Evolutionary conservation across 2,888 invertebrate genomes (phyloP).

Genomic region (Dermolepida albohirtum): DNA sequence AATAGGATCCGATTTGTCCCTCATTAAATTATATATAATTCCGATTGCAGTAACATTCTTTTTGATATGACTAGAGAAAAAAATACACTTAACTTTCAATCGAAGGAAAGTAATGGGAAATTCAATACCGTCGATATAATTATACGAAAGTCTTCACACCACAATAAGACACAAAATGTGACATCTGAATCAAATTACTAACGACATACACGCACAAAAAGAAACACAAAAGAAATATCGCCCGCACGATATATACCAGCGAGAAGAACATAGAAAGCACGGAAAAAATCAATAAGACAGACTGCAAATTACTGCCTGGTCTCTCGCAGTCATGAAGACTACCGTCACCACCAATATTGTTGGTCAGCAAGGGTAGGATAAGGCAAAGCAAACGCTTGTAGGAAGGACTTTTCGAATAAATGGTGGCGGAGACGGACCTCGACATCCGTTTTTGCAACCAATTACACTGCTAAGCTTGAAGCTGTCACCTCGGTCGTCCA

Average conservation of each 20-base stretch:
- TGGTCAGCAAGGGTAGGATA: constrained; percentile 28
- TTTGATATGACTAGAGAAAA: too few species aligned
- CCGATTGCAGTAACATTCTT: too few species aligned
- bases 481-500: constrained; percentile 48
- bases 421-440: constrained; percentile 47
- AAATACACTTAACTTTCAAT: too few species aligned
- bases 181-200: constrained; percentile 36
- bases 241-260: constrained; percentile 12
- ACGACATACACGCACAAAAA: constrained; percentile 29
- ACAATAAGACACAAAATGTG: constrained; percentile 26
- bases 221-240: constrained; percentile 28
- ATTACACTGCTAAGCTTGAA: constrained; percentile 47
- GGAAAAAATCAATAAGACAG: constrained; percentile 39
- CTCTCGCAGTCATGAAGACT: constrained; percentile 28
- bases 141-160: constrained; percentile 8
- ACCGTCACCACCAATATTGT: constrained; percentile 38
- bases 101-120: not conserved
- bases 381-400: constrained; percentile 20
- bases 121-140: constrained; percentile 6
- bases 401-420: constrained; percentile 50
- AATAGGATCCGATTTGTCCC: too few species aligned
- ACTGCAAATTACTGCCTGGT: constrained; percentile 40
- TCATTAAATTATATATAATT: too few species aligned
- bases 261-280: constrained; percentile 15
- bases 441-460: constrained; percentile 49